Evolutionary conservation across 2,113 vertebrate genomes (phyloP).

Genomic region (Morone chrysops): DNA sequence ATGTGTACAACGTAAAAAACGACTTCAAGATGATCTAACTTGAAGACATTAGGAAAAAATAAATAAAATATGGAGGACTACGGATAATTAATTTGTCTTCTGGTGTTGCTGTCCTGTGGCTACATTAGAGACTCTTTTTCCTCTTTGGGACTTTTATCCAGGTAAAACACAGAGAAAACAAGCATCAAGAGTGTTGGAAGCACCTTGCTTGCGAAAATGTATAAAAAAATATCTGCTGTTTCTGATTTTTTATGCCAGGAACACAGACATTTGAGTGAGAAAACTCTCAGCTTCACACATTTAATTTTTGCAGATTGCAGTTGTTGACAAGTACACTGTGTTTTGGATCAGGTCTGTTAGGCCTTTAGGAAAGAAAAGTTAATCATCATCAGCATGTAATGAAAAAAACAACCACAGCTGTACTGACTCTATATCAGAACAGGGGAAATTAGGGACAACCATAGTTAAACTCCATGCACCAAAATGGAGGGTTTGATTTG

Average conservation of each 20-base stretch:
- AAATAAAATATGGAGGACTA: background rate
- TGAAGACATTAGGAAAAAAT: background rate
- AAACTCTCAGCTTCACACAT: slow-evolving; percentile 53
- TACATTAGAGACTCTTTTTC: background rate
- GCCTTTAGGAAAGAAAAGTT: slow-evolving; percentile 17
- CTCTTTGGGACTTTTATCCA: background rate
- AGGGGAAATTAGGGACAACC: background rate
- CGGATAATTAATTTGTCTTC: background rate
- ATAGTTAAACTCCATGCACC: background rate
- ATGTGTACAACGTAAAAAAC: slow-evolving; percentile 9
- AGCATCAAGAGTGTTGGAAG: background rate
- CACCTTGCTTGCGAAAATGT: slow-evolving; percentile 29
- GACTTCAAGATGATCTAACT: background rate
- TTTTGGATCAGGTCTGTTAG: slow-evolving; percentile 5
- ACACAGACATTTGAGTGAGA: slow-evolving; percentile 32
- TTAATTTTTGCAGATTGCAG: slow-evolving; percentile 34
- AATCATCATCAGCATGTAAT: slow-evolving; percentile 8
- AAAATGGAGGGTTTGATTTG: background rate
- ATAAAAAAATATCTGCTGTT: slow-evolving; percentile 5
- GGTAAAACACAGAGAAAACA: background rate
- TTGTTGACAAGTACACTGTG: slow-evolving; percentile 44
- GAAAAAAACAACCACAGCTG: slow-evolving; percentile 7
- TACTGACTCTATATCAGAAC: background rate
- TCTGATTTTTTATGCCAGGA: slow-evolving; percentile 10
- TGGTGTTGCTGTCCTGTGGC: background rate